These are phyloP conservation scores for Vanessa tameamea DNA, from an alignment of 1,140 invertebrate genomes.

Conservation along the genomic window DNA sequence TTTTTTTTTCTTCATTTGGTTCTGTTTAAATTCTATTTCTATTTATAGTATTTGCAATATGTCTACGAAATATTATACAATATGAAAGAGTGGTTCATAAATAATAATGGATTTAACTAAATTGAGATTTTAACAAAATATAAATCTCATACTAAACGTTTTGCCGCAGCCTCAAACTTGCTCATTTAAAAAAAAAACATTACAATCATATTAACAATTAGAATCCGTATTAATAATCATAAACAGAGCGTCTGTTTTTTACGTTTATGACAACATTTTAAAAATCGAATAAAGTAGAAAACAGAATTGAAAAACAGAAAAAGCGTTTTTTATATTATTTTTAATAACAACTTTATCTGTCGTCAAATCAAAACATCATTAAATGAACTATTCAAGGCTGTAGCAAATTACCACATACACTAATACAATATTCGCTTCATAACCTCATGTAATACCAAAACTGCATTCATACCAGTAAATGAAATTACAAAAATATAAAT, in stretches of 20 bases:
- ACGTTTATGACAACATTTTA: too few species aligned
- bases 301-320: too few species aligned
- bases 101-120: constrained; percentile 29
- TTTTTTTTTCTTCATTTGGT: constrained; percentile 54
- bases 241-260: too few species aligned
- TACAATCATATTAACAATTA: too few species aligned
- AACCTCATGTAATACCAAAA: not conserved
- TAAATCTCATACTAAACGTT: constrained; percentile 3
- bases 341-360: too few species aligned
- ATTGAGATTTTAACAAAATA: constrained; percentile 7
- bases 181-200: not conserved
- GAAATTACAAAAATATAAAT: constrained; percentile 38
- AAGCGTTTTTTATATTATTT: too few species aligned
- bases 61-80: constrained; percentile 29
- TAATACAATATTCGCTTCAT: not conserved
- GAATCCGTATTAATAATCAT: too few species aligned
- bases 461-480: constrained; percentile 18
- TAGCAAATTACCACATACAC: constrained; percentile 1
- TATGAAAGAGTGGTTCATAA: constrained; percentile 23
- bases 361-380: not conserved
- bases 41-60: constrained; percentile 42
- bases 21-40: constrained; percentile 49
- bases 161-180: constrained; percentile 3
- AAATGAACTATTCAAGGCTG: not conserved
- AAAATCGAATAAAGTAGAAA: too few species aligned